phyloP scores from a whole-genome alignment of 1,140 invertebrate genomes.

The Conus ventricosus region DNA sequence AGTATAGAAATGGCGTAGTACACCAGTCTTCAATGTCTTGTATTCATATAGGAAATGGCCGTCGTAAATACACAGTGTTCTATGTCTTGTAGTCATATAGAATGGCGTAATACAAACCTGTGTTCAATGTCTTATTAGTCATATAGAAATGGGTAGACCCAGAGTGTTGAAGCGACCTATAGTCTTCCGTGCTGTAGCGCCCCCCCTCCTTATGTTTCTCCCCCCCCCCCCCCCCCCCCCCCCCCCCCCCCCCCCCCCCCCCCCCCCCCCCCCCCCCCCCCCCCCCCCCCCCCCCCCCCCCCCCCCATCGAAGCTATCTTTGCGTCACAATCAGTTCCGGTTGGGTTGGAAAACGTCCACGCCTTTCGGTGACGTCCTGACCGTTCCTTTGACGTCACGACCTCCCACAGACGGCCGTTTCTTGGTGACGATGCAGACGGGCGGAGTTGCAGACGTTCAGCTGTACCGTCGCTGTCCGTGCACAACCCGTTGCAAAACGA shows the following conservation, averaged over 20 bases:
- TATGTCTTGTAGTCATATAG: too few relatives aligned
- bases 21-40: too few relatives aligned
- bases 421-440: constrained; percentile 66
- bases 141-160: too few relatives aligned
- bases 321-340: constrained; percentile 65
- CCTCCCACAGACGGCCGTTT: constrained; percentile 71
- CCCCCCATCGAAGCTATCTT: constrained; percentile 56
- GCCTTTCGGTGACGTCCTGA: constrained; percentile 62
- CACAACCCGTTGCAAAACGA: constrained; percentile 65
- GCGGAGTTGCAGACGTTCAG: constrained; percentile 67
- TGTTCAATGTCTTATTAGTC: too few relatives aligned
- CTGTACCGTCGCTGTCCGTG: constrained; percentile 64
- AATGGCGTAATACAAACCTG: too few relatives aligned
- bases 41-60: too few relatives aligned
- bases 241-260: too few relatives aligned
- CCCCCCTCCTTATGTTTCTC: constrained; percentile 64
- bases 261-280: too few relatives aligned
- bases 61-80: too few relatives aligned
- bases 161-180: constrained; percentile 64
- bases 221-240: too few relatives aligned
- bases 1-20: too few relatives aligned
- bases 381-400: constrained; percentile 67
- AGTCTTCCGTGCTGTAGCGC: constrained; percentile 67
- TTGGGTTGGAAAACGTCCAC: constrained; percentile 58
- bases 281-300: too few relatives aligned